Conservation (phyloP, 2,888 invertebrate genomes). For the Tuta absoluta region DNA sequence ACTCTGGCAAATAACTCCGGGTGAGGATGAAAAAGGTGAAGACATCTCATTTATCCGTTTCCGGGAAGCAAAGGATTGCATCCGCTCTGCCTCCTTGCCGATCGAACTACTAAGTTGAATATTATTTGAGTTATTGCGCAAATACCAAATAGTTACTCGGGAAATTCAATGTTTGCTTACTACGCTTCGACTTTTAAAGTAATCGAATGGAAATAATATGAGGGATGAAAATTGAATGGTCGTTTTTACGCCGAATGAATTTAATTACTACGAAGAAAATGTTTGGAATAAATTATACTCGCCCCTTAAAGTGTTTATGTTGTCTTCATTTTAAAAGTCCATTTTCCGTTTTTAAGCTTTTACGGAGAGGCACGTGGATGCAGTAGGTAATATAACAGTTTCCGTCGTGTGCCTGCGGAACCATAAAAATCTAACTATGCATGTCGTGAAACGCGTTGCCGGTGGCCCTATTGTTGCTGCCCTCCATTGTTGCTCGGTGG, state of each 20-base stretch:
- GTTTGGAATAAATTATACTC: not conserved
- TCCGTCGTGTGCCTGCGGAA: slow-evolving; percentile 23
- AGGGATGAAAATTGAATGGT: too few species aligned
- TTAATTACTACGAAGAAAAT: not conserved
- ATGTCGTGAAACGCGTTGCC: slow-evolving; percentile 21
- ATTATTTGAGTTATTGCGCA: not conserved
- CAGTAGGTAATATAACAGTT: slow-evolving; percentile 21
- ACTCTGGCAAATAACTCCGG: slow-evolving; percentile 9
- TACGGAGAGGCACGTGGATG: not conserved
- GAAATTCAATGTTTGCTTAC: not conserved
- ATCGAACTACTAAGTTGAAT: not conserved
- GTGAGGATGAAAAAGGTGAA: not conserved
- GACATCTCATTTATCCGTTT: slow-evolving; percentile 9
- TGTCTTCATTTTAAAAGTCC: not conserved
- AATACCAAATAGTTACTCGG: not conserved
- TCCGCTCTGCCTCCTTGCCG: not conserved
- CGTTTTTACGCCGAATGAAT: not conserved
- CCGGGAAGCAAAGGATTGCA: slow-evolving; percentile 12
- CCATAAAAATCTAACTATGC: slow-evolving; percentile 27
- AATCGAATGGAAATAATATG: not conserved
- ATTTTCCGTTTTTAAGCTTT: slow-evolving; percentile 6
- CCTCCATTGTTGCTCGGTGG: slow-evolving; percentile 46
- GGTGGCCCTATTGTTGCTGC: slow-evolving; percentile 24
- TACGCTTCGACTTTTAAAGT: not conserved
- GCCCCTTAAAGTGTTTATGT: not conserved